Percentiles rank a stretch among this genome's conserved stretches.
phyloP scores from a whole-genome alignment of 2,888 invertebrate species.

The Thecocarcelia acutangulata region DNA sequence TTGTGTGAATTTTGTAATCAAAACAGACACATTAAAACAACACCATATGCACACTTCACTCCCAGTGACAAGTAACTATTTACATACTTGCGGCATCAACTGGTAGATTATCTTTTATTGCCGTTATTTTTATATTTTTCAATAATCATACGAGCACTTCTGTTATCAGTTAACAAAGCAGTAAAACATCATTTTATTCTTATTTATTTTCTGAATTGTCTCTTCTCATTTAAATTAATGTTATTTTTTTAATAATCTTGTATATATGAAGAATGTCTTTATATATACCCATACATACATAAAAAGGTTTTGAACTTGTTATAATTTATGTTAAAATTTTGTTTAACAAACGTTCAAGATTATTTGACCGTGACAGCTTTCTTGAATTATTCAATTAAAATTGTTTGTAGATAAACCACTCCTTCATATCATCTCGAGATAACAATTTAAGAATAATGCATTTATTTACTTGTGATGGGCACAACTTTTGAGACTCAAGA shows the following conservation, averaged over 20 bases:
- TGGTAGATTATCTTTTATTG: conserved; percentile 30
- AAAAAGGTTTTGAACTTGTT: no score
- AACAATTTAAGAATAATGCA: no score
- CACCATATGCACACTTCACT: conserved; percentile 39
- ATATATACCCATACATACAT: not conserved
- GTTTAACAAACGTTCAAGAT: no score
- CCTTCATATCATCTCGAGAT: no score
- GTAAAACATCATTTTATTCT: not conserved
- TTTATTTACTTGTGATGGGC: no score
- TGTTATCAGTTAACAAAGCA: conserved; percentile 9
- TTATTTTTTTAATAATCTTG: not conserved
- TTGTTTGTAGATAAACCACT: no score
- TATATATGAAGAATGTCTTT: not conserved
- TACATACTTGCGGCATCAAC: conserved; percentile 24
- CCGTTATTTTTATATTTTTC: conserved; percentile 17
- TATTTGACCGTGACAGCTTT: no score
- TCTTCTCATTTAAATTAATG: no score
- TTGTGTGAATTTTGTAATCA: conserved; percentile 6
- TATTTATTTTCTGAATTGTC: not conserved
- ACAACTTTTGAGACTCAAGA: no score
- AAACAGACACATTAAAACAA: conserved; percentile 21
- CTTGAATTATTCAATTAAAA: no score
- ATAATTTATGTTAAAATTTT: no score
- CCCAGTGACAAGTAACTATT: conserved; percentile 19
- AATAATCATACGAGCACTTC: conserved; percentile 12